Evolutionary conservation across 2,888 invertebrate genomes (phyloP), one percentile per base, ranked within the genome.

Genomic region (Imbricaverruca yamaguchii): DNA sequence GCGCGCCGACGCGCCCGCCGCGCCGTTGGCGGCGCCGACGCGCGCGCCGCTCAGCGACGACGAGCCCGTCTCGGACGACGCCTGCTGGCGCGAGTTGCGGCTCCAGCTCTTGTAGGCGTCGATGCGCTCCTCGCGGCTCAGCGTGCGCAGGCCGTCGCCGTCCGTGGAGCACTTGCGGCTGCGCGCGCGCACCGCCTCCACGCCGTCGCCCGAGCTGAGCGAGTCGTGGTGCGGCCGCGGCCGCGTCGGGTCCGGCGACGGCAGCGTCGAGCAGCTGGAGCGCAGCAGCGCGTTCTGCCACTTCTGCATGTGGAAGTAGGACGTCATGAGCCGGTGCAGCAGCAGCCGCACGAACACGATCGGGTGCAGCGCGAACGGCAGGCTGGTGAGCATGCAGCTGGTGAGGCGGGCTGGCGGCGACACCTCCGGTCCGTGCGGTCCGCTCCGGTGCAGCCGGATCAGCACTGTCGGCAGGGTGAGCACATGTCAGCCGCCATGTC

Each of bases 281-380:
- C 89, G 85, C 74, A 87, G 87, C 83, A 87, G 87, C 83, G 87
- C 87, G 83, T 86, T 87, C 84, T 88, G 88, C 86, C 87, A 88
- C 85, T 87, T 88, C 86, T 86, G 86, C 82, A 90, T 86, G 15
- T 89, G 87, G 65, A 89, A 87, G 86, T 88, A 87, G 82, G 89
- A 89, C 79, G 89, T 89, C 81, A 90, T 88, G 82, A 90, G 87
- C 82, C 90, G 88, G 85, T 90, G 90, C 82, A 89, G 88, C 59
- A 90, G 87, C 80, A 90, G 87, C 53, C 90, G 86, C 69, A 90
- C 86, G 67, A 90, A 86, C 80, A 90, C 89, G 63, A 90, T 87
- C 2, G 90, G 90, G 85, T 89, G 89, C 80, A 90, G 87, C 15
- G 90, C 87, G 83, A 89, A 86, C 4, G 90, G 89, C 82, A 90